phyloP scores from a whole-genome alignment of 2,797 vertebrate species.

The Gorsachius magnificus region DNA sequence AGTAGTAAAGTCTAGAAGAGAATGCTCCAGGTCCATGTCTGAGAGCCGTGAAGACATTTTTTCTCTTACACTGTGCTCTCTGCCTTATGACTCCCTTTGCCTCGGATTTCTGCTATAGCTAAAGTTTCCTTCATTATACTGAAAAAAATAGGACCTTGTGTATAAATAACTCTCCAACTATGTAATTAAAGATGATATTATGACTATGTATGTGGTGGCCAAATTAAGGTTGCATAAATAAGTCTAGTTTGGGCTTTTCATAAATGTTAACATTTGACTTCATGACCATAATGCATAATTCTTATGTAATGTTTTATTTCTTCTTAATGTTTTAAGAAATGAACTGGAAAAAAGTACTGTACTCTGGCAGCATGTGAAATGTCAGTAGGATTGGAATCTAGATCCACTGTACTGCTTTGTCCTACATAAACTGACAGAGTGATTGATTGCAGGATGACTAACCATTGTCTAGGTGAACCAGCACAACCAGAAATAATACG shows the following conservation, averaged over 20 bases:
- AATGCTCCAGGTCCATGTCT: background rate
- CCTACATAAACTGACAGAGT: background rate
- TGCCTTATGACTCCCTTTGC: background rate
- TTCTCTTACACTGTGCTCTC: background rate
- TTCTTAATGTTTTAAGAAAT: background rate
- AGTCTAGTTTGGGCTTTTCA: background rate
- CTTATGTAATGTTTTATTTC: background rate
- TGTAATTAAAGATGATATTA: background rate
- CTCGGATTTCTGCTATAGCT: background rate
- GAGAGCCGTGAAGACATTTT: background rate
- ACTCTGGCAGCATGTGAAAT: constrained; percentile 46
- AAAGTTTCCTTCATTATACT: background rate
- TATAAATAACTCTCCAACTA: background rate
- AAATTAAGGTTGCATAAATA: background rate
- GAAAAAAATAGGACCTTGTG: background rate
- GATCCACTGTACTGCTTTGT: background rate
- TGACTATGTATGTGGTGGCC: background rate
- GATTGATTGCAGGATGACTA: constrained; percentile 23
- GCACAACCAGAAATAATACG: background rate
- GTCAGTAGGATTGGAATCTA: constrained; percentile 34
- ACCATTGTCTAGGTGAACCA: constrained; percentile 19
- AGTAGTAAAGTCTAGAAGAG: background rate
- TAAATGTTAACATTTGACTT: background rate
- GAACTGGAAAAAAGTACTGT: constrained; percentile 7
- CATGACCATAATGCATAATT: background rate